phyloP scores from a whole-genome alignment of 2,797 vertebrate species.

The Rachycentron canadum region DNA sequence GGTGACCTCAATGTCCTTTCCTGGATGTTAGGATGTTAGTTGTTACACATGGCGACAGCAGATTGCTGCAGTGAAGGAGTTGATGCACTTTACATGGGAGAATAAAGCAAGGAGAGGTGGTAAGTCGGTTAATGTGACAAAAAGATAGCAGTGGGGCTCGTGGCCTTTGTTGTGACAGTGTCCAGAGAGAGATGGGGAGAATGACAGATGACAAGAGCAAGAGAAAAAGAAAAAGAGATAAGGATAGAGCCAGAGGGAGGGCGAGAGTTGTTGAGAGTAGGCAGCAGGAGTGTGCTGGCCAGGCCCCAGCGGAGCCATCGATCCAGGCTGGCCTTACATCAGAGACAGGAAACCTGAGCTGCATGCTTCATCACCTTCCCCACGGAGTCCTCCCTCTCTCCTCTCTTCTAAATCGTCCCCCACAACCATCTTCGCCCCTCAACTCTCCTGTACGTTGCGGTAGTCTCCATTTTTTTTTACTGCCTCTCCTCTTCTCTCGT shows the following conservation, averaged over 20 bases:
- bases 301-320: constrained; percentile 83
- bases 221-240: constrained; percentile 65
- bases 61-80: background rate
- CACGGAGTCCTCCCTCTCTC: constrained; percentile 75
- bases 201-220: constrained; percentile 62
- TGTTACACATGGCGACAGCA: background rate
- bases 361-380: constrained; percentile 85
- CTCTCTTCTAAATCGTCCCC: constrained; percentile 56
- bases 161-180: constrained; percentile 41
- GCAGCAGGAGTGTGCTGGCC: constrained; percentile 77
- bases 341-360: constrained; percentile 86
- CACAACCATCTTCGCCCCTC: constrained; percentile 55
- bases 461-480: constrained; percentile 32
- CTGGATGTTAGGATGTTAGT: background rate
- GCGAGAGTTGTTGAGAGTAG: constrained; percentile 69
- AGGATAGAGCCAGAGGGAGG: constrained; percentile 66
- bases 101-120: background rate
- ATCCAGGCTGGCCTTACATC: constrained; percentile 86
- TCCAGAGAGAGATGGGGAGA: constrained; percentile 37
- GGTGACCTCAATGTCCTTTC: background rate
- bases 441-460: constrained; percentile 23
- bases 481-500: constrained; percentile 2
- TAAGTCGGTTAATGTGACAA: constrained; percentile 14
- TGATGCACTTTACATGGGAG: background rate
- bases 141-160: background rate